Base-by-base conservation (phyloP, 1,140 invertebrate genomes). In the Diorhabda elongata region DNA sequence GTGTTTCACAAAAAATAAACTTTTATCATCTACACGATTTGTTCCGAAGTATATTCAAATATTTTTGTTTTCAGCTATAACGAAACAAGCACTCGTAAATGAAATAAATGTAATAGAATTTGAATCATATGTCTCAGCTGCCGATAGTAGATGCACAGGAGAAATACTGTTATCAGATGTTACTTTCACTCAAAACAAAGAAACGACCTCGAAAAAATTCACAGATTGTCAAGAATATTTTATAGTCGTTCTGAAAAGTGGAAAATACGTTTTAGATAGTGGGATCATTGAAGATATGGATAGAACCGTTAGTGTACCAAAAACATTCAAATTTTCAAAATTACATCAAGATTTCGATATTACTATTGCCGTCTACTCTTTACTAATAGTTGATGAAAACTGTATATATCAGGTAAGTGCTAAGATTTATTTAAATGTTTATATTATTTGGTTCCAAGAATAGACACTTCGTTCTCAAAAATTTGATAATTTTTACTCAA, bases 261-360 rank as follows among this genome's bases (percentile, higher is more conserved):
- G 75, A 56, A 70, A 71, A 0, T 72, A 64, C 58, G 75, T 82
- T 3, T 76, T 78, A 73, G 68, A 77, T 0, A 82, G 79, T 7
- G 63, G 76, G 63, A 75, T 80, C 5, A 41, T 80, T 3, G 44
- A n/a, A 62, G 69, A 60, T 63, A 73, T 69, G 62, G 69, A 7
- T 60, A 74, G 56, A 58, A 71, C 72, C 6, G 68, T 83, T 3
- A 58, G 67, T 41, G 73, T 81, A 41, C 62, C 75, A 3, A 77
- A 75, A 9, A 11, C 68, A n/a, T 67, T 82, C 41, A 9, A 52
- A 0, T 73, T 83, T 42, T 64, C 70, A 3, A 69, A 79, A 6
- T 68, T 83, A 6, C 67, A 42, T 11, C 75, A 77, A 2, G 76
- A 82, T 71, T 82, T 82, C 70, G 76, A 74, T 58, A 74, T 81